Conservation (phyloP, 2,113 vertebrate genomes). For the Emydocephalus ijimae region DNA sequence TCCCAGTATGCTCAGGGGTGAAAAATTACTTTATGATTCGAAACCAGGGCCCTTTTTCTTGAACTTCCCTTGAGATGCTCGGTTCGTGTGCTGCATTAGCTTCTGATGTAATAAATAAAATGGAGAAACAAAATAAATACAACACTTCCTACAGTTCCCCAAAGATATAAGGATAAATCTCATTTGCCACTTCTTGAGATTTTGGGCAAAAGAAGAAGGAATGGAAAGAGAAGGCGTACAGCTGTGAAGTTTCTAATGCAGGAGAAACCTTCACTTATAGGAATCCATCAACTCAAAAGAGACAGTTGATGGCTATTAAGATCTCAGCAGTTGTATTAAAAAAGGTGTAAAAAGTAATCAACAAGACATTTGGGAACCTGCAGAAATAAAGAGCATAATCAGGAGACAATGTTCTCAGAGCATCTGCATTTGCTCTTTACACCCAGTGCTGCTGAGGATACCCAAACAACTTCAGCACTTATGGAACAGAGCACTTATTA, state of each 20-base stretch:
- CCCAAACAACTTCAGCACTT: rapidly evolving
- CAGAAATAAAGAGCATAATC: not conserved
- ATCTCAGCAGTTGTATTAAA: not conserved
- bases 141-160: not conserved
- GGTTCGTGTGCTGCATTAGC: not conserved
- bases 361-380: not conserved
- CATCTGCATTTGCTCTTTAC: not conserved
- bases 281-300: slow-evolving; percentile 1
- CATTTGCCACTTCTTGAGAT: not conserved
- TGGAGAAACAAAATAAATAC: not conserved
- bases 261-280: not conserved
- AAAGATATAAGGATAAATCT: not conserved
- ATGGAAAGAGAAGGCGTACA: not conserved
- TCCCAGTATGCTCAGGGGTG: not conserved
- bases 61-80: not conserved
- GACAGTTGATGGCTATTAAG: slow-evolving; percentile 11
- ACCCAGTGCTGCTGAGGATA: not conserved
- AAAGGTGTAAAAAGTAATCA: slow-evolving; percentile 2
- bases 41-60: not conserved
- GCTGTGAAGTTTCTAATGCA: slow-evolving; percentile 1
- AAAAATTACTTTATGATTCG: not conserved
- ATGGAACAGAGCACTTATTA: not conserved
- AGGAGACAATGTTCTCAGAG: not conserved
- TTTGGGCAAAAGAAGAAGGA: not conserved
- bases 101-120: not conserved